A percentile compares a stretch with the other conserved stretches of the same genome.
phyloP scores from a whole-genome alignment of 2,113 vertebrate genomes.

The Vombatus ursinus region DNA sequence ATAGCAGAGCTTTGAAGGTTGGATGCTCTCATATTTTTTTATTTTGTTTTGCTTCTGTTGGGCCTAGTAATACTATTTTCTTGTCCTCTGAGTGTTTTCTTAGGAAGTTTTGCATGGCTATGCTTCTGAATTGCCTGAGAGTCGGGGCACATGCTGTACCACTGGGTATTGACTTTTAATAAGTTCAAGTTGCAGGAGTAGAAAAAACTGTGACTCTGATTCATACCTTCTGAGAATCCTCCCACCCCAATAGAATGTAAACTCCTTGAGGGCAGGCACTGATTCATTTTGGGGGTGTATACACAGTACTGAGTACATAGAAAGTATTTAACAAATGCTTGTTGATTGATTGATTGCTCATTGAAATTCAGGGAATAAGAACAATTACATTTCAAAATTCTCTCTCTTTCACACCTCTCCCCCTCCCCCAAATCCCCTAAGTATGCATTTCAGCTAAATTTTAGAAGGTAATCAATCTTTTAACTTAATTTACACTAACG shows the following conservation, averaged over 20 bases:
- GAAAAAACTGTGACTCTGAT: neutral
- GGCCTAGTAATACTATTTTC: neutral
- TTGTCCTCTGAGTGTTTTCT: neutral
- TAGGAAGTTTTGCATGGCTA: neutral
- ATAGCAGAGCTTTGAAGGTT: neutral
- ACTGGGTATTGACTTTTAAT: neutral
- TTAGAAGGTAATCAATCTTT: neutral
- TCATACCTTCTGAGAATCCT: neutral
- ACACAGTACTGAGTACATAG: neutral
- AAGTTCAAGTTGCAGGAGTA: neutral
- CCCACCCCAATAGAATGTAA: neutral
- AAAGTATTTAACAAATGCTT: neutral
- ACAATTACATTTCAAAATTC: neutral
- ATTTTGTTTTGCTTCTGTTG: neutral
- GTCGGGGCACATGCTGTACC: neutral
- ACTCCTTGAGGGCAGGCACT: neutral
- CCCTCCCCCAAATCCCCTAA: neutral
- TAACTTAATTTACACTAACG: neutral
- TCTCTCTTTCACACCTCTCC: neutral
- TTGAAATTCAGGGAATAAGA: neutral
- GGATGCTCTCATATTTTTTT: neutral
- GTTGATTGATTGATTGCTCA: neutral
- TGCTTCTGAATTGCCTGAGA: neutral
- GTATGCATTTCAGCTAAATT: neutral
- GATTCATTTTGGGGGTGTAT: neutral